Evolutionary conservation across 2,113 vertebrate species (phyloP).

Genomic region (Vanacampus margaritifer): DNA sequence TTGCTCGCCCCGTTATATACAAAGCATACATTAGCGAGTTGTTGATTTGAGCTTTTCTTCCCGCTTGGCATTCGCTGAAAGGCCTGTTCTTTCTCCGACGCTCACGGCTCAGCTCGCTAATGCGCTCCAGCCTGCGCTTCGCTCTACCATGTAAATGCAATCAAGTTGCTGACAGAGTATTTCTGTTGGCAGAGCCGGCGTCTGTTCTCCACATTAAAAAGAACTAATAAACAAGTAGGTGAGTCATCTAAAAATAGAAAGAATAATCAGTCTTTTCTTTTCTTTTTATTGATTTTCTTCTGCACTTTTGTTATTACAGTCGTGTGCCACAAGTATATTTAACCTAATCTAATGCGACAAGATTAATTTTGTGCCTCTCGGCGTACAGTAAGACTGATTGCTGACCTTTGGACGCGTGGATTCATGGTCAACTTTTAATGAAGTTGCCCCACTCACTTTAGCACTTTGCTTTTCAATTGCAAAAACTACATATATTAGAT

Average conservation of each 20-base stretch:
- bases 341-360: slow-evolving; percentile 54
- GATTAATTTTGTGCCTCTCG: slow-evolving; percentile 54
- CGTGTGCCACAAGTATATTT: slow-evolving; percentile 33
- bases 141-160: slow-evolving; percentile 67
- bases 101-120: slow-evolving; percentile 47
- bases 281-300: slow-evolving; percentile 14
- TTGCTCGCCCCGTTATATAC: slow-evolving; percentile 12
- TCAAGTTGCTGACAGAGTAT: slow-evolving; percentile 65
- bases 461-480: slow-evolving; percentile 51
- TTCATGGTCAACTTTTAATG: slow-evolving; percentile 57
- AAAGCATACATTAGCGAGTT: slow-evolving; percentile 13
- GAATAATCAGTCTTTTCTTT: slow-evolving; percentile 23
- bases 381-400: slow-evolving; percentile 47
- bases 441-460: slow-evolving; percentile 44
- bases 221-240: slow-evolving; percentile 39
- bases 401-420: slow-evolving; percentile 53
- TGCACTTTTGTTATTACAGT: slow-evolving; percentile 12
- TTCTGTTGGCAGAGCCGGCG: slow-evolving; percentile 56
- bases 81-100: slow-evolving; percentile 48
- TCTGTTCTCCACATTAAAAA: slow-evolving; percentile 44
- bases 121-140: slow-evolving; percentile 57
- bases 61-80: slow-evolving; percentile 33
- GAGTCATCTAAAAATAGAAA: slow-evolving; percentile 61
- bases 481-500: slow-evolving; percentile 50
- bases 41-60: slow-evolving; percentile 33